Percentiles rank a stretch among this genome's conserved stretches.
Conservation (phyloP, 1,140 invertebrate genomes). For the Nixonia krombeini region DNA sequence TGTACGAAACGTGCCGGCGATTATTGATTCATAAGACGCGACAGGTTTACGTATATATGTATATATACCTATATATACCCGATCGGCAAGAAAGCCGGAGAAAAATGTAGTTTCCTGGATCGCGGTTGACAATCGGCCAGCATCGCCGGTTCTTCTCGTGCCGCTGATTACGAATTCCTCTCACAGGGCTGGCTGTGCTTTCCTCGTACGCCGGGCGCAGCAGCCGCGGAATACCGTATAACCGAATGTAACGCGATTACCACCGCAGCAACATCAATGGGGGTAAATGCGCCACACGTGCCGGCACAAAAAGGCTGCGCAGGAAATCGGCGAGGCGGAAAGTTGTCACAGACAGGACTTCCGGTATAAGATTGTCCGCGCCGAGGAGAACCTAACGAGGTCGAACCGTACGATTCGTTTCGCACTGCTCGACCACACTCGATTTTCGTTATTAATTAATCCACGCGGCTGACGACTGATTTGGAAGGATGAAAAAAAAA, state of each 20-base stretch:
- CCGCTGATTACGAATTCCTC: constrained; percentile 51
- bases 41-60: no score
- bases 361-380: constrained; percentile 28
- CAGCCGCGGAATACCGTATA: constrained; percentile 20
- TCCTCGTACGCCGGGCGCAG: constrained; percentile 17
- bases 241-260: constrained; percentile 20
- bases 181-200: constrained; percentile 24
- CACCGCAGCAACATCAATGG: constrained; percentile 21
- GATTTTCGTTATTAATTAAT: no score
- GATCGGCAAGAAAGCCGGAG: constrained; percentile 4
- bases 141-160: constrained; percentile 10
- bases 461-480: no score
- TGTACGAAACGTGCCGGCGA: no score
- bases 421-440: no score
- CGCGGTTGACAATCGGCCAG: constrained; percentile 1
- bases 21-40: constrained; percentile 7
- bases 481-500: no score
- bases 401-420: constrained; percentile 14
- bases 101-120: constrained; percentile 2
- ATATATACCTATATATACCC: no score
- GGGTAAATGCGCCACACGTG: constrained; percentile 46
- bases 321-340: constrained; percentile 48
- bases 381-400: constrained; percentile 18
- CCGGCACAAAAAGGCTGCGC: constrained; percentile 23
- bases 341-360: constrained; percentile 37